phyloP scores from a whole-genome alignment of 2,113 vertebrate species.

The Elachura formosa region DNA sequence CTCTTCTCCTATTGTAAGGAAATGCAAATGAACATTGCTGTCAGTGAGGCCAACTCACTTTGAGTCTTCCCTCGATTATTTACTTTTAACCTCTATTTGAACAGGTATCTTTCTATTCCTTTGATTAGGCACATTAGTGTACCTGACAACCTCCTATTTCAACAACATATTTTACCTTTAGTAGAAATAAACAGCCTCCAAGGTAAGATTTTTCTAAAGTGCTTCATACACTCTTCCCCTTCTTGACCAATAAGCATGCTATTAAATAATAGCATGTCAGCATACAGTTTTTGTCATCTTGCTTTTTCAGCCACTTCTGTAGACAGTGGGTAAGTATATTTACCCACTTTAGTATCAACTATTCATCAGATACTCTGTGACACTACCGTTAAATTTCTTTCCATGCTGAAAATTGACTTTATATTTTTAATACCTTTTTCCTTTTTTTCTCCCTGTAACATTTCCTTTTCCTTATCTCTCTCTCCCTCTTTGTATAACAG shows the following conservation, averaged over 20 bases:
- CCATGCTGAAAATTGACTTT: not conserved
- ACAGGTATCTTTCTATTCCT: not conserved
- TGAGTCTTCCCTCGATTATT: not conserved
- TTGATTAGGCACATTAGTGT: not conserved
- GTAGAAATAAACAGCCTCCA: not conserved
- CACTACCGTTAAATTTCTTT: not conserved
- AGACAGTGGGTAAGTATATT: not conserved
- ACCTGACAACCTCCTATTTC: not conserved
- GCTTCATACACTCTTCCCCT: not conserved
- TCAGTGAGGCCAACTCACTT: not conserved
- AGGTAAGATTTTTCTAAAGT: not conserved
- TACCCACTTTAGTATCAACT: not conserved
- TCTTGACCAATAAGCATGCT: not conserved
- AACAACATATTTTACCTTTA: not conserved
- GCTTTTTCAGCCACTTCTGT: conserved; percentile 14
- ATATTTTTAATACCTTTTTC: not conserved
- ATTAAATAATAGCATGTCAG: not conserved
- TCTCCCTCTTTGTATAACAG: not conserved
- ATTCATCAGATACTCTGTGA: not conserved
- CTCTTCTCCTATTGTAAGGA: not conserved
- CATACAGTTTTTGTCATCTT: conserved; percentile 1
- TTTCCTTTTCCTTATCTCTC: not conserved
- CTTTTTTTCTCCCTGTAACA: not conserved
- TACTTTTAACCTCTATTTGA: not conserved
- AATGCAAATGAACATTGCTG: not conserved